Conservation (phyloP, 2,797 vertebrate species). For the Anguilla pacifica region DNA sequence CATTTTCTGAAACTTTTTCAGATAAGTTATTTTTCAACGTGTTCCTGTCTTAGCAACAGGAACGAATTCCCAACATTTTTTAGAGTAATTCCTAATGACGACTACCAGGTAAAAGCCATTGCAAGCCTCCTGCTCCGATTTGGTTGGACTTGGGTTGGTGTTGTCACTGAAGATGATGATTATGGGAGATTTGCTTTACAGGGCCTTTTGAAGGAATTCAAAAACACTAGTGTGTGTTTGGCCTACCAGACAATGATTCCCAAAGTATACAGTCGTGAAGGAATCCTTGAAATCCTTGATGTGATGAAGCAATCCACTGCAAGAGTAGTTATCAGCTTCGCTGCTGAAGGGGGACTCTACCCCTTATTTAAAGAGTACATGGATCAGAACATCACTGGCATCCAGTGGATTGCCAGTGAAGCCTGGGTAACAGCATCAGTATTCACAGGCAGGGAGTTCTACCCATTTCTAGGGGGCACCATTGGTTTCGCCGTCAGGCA, state of each 20-base stretch:
- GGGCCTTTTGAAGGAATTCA: slow-evolving; percentile 46
- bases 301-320: slow-evolving; percentile 54
- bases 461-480: slow-evolving; percentile 52
- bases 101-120: slow-evolving; percentile 56
- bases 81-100: slow-evolving; percentile 49
- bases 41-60: slow-evolving; percentile 53
- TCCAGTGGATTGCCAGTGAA: slow-evolving; percentile 62
- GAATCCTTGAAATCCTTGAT: slow-evolving; percentile 49
- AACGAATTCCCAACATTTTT: slow-evolving; percentile 57
- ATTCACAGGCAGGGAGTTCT: slow-evolving; percentile 47
- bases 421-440: slow-evolving; percentile 58
- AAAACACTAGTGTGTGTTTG: slow-evolving; percentile 51
- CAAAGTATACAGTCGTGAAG: slow-evolving; percentile 53
- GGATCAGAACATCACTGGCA: slow-evolving; percentile 56
- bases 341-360: slow-evolving; percentile 55
- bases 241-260: slow-evolving; percentile 60
- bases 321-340: slow-evolving; percentile 56
- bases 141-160: slow-evolving; percentile 57
- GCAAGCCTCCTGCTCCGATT: slow-evolving; percentile 51
- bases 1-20: slow-evolving; percentile 30
- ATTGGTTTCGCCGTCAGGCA: slow-evolving; percentile 56
- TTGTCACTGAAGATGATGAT: slow-evolving; percentile 53
- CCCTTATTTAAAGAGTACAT: slow-evolving; percentile 56
- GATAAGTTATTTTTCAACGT: slow-evolving; percentile 59
- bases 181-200: slow-evolving; percentile 55